Percentiles rank a stretch among this genome's conserved stretches.
These are phyloP conservation scores for Drosophila nr. medialis DNA, from an alignment of 2,888 invertebrate genomes.

Conservation along the genomic window DNA sequence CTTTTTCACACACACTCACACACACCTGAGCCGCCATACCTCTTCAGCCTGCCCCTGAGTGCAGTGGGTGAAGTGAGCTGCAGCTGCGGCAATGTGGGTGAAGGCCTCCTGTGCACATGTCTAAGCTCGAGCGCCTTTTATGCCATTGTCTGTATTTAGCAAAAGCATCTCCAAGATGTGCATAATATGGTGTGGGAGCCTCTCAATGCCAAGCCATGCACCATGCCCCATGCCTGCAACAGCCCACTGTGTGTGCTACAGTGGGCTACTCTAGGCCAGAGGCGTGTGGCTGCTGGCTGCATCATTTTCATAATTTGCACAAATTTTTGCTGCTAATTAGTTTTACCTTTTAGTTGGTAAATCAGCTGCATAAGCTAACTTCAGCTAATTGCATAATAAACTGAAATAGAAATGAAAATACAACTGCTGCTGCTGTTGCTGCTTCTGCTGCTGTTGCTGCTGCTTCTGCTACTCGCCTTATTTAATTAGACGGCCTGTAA, in stretches of 20 bases:
- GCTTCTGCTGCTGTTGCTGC: background rate
- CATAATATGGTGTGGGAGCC: conserved; percentile 40
- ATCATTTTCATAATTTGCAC: conserved; percentile 66
- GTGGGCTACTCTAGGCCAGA: conserved; percentile 32
- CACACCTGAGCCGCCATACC: conserved; percentile 27
- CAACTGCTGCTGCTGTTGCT: background rate
- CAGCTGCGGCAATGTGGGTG: conserved; percentile 72
- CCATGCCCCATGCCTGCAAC: too few relatives aligned
- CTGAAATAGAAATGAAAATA: conserved; percentile 30
- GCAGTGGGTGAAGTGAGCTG: conserved; percentile 59
- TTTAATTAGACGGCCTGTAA: conserved; percentile 66
- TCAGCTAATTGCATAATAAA: conserved; percentile 67
- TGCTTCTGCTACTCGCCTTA: conserved; percentile 12
- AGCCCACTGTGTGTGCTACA: conserved; percentile 33
- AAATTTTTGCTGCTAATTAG: conserved; percentile 64
- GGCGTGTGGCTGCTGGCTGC: conserved; percentile 19
- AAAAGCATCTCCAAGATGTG: conserved; percentile 16
- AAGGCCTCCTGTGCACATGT: conserved; percentile 63
- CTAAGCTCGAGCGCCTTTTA: conserved; percentile 65
- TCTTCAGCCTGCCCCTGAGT: conserved; percentile 1
- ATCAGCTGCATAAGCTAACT: conserved; percentile 40
- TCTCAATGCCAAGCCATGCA: conserved; percentile 67
- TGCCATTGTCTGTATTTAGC: conserved; percentile 70
- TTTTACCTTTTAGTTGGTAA: conserved; percentile 55
- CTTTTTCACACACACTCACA: conserved; percentile 37